These are phyloP conservation scores for Neogale vison DNA, from an alignment of 2,113 vertebrate species.

Conservation along the genomic window DNA sequence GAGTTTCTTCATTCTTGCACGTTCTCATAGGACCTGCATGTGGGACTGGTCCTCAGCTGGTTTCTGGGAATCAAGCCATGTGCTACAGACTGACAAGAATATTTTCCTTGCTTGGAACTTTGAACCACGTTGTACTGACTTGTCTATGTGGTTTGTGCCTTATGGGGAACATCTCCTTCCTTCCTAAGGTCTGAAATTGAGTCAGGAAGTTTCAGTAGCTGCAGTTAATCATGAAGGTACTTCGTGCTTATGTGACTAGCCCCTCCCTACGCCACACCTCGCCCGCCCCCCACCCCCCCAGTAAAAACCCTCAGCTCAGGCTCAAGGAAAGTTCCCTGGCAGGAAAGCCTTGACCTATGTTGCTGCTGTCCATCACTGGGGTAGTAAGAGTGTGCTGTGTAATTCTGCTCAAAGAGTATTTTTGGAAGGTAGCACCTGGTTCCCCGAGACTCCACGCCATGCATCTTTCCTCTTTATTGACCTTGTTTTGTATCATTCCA, in stretches of 20 bases:
- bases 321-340: not conserved
- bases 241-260: not conserved
- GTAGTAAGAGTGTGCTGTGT: too few species aligned
- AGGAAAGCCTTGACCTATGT: not conserved
- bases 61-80: not conserved
- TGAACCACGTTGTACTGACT: not conserved
- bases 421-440: not conserved
- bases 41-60: not conserved
- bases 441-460: not conserved
- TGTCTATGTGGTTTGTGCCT: not conserved
- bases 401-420: not conserved
- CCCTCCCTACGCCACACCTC: not conserved
- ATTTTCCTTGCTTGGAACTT: not conserved
- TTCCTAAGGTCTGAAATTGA: not conserved
- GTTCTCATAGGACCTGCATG: not conserved
- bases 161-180: not conserved
- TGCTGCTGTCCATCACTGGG: not conserved
- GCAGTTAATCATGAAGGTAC: not conserved
- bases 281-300: rapidly evolving
- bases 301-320: not conserved
- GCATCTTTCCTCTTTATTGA: not conserved
- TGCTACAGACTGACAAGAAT: not conserved
- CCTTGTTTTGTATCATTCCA: not conserved
- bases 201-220: not conserved
- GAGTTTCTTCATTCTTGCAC: not conserved